Evolutionary conservation across 2,113 vertebrate genomes (phyloP).

Genomic region (Taxidea taxus): DNA sequence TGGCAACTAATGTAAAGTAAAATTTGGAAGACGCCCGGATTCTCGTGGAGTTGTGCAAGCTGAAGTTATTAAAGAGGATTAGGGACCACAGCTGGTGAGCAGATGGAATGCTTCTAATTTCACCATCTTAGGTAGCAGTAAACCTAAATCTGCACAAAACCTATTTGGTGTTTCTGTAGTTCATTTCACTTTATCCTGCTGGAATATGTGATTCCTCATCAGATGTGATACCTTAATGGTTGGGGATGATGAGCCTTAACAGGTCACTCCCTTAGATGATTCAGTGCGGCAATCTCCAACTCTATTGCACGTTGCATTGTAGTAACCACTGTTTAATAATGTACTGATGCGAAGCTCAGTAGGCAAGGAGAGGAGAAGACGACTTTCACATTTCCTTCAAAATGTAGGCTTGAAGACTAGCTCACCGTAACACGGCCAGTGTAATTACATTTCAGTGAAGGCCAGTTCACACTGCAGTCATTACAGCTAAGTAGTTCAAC

Average conservation of each 20-base stretch:
- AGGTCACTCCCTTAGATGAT: neutral
- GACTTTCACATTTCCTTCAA: neutral
- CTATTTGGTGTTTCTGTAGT: constrained; percentile 45
- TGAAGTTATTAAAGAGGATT: constrained; percentile 80
- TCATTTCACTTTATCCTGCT: constrained; percentile 54
- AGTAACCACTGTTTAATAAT: neutral
- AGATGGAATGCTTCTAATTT: constrained; percentile 83
- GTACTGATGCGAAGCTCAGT: neutral
- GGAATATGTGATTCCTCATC: neutral
- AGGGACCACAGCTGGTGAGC: constrained; percentile 84
- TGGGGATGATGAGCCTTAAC: neutral
- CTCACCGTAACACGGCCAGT: neutral
- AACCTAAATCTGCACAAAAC: constrained; percentile 58
- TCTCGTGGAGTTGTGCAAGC: constrained; percentile 76
- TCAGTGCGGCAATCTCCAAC: neutral
- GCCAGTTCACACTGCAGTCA: neutral
- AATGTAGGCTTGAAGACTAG: neutral
- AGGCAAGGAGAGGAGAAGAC: neutral
- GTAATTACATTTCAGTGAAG: neutral
- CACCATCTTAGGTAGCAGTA: constrained; percentile 73
- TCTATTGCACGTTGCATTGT: neutral
- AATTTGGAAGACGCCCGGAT: constrained; percentile 72
- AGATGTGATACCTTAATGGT: constrained; percentile 11
- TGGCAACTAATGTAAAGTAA: constrained; percentile 60
- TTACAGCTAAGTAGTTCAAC: neutral